Evolutionary conservation across 2,888 invertebrate genomes (phyloP).

Genomic region (Ophion ellenae): DNA sequence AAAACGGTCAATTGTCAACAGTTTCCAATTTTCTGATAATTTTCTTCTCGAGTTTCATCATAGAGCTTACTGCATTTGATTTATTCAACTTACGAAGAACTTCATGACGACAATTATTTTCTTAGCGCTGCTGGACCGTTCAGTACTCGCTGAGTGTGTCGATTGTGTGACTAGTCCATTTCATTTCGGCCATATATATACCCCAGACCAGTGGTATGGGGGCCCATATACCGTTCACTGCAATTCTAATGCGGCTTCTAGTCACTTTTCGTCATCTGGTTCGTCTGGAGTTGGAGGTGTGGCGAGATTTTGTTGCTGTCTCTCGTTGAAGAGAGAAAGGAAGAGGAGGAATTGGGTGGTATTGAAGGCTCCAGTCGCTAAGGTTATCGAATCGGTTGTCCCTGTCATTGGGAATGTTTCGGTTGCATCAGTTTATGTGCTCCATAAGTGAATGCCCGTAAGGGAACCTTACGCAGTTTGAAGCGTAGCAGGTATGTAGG

Average conservation of each 20-base stretch:
- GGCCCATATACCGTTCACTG: background rate
- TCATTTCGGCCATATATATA: constrained; percentile 53
- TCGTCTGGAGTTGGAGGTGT: constrained; percentile 34
- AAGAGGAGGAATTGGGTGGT: background rate
- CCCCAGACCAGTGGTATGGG: background rate
- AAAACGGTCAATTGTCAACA: background rate
- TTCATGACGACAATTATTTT: constrained; percentile 70
- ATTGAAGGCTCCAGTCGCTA: constrained; percentile 47
- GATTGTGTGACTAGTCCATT: constrained; percentile 56
- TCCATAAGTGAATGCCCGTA: constrained; percentile 38
- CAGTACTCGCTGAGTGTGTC: constrained; percentile 76
- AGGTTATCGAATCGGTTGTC: constrained; percentile 49
- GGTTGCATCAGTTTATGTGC: constrained; percentile 1
- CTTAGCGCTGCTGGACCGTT: constrained; percentile 69
- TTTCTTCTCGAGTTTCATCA: background rate
- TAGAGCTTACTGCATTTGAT: too few species aligned
- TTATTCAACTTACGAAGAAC: constrained; percentile 71
- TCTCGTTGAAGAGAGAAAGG: constrained; percentile 1
- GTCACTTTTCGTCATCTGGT: constrained; percentile 43
- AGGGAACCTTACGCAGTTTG: constrained; percentile 13
- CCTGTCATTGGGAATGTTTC: constrained; percentile 51
- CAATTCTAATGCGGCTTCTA: constrained; percentile 18
- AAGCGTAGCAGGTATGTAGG: background rate
- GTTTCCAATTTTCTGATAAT: background rate
- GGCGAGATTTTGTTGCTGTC: constrained; percentile 16